Percentiles rank a stretch among this genome's conserved stretches.
These are phyloP conservation scores for Dendrolimus kikuchii DNA, from an alignment of 1,140 invertebrate genomes.

Conservation along the genomic window DNA sequence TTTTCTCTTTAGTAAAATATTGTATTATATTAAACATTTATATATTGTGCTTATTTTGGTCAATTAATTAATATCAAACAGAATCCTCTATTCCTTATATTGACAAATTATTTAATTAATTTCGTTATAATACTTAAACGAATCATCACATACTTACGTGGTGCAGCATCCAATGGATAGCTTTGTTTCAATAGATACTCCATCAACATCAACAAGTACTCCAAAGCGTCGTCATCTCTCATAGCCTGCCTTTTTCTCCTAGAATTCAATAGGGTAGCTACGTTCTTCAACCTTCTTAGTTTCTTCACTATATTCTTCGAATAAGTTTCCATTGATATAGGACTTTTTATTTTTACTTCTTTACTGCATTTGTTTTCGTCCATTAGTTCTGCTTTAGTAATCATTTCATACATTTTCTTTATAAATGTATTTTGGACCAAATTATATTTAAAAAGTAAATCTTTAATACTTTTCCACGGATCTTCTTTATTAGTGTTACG, in stretches of 20 bases:
- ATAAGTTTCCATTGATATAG: slow-evolving; percentile 25
- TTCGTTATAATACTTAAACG: background rate
- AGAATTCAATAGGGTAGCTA: slow-evolving; percentile 29
- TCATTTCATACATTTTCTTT: slow-evolving; percentile 35
- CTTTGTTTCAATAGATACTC: slow-evolving; percentile 51
- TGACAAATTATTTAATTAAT: too few relatives aligned
- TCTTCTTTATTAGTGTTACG: slow-evolving; percentile 6
- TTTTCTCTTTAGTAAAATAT: too few relatives aligned
- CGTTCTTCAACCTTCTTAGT: slow-evolving; percentile 36
- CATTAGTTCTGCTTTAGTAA: slow-evolving; percentile 21
- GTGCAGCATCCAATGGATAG: slow-evolving; percentile 21
- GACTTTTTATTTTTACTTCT: slow-evolving; percentile 18
- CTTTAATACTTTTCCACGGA: slow-evolving; percentile 30
- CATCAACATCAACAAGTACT: slow-evolving; percentile 52
- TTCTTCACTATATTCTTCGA: slow-evolving; percentile 42
- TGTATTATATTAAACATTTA: too few relatives aligned
- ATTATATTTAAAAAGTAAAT: slow-evolving; percentile 37
- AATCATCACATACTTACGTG: slow-evolving; percentile 25
- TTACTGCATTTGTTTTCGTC: slow-evolving; percentile 15
- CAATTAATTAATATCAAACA: too few relatives aligned
- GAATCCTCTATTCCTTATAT: too few relatives aligned
- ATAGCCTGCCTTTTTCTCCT: slow-evolving; percentile 30
- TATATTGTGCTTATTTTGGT: too few relatives aligned
- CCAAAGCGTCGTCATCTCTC: slow-evolving; percentile 34
- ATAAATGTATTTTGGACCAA: slow-evolving; percentile 46